Percentiles rank a stretch among this genome's conserved stretches.
These are phyloP conservation scores for Pemphigus obesinymphae DNA, from an alignment of 1,140 invertebrate species.

Conservation along the genomic window DNA sequence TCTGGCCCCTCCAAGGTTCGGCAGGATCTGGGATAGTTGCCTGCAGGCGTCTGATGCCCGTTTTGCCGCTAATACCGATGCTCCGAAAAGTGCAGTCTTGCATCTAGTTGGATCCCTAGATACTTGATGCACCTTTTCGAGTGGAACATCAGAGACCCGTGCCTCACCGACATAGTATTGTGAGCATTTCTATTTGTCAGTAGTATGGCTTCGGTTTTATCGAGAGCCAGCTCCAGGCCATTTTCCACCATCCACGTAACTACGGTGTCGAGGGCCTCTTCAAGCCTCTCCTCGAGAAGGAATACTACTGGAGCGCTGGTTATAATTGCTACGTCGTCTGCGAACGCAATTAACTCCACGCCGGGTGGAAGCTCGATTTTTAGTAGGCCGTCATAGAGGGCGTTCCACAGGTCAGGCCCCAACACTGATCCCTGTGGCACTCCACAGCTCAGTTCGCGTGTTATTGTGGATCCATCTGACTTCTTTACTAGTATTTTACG, in stretches of 20 bases:
- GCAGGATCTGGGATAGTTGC: neutral
- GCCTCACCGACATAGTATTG: neutral
- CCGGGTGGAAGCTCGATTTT: neutral
- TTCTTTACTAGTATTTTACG: neutral
- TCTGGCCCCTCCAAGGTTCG: neutral
- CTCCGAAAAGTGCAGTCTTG: neutral
- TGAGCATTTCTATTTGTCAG: neutral
- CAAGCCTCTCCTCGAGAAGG: neutral
- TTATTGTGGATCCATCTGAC: neutral
- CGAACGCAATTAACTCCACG: neutral
- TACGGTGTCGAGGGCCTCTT: neutral
- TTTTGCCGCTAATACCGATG: neutral
- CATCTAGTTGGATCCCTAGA: neutral
- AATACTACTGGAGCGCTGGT: neutral
- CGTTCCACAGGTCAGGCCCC: constrained; percentile 7
- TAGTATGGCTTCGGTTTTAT: neutral
- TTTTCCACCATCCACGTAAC: neutral
- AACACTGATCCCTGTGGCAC: neutral
- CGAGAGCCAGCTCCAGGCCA: neutral
- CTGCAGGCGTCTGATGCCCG: neutral
- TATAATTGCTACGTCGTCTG: neutral
- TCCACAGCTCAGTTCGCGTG: neutral
- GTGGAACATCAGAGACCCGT: neutral
- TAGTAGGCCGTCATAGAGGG: neutral
- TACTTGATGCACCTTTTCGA: neutral